phyloP scores from a whole-genome alignment of 2,888 invertebrate genomes.

The Diloba caeruleocephala region DNA sequence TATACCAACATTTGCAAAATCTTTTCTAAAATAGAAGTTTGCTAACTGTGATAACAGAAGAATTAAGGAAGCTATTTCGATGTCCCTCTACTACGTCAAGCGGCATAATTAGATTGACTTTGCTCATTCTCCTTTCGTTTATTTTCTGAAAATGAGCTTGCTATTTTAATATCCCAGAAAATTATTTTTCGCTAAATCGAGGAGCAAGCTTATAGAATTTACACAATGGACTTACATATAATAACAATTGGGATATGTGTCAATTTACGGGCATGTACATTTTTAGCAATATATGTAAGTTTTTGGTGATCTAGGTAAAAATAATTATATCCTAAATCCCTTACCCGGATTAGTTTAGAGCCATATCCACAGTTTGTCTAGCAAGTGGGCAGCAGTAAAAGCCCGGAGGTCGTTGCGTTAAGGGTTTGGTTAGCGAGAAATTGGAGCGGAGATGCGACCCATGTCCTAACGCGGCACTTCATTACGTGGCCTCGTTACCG shows the following conservation, averaged over 20 bases:
- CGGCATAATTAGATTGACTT: constrained; percentile 79
- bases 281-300: no score
- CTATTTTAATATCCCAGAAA: constrained; percentile 65
- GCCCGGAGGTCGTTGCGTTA: constrained; percentile 72
- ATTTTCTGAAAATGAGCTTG: constrained; percentile 76
- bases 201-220: constrained; percentile 27
- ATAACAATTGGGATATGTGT: no score
- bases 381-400: constrained; percentile 66
- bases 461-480: constrained; percentile 79
- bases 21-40: constrained; percentile 57
- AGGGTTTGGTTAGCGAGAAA: constrained; percentile 80
- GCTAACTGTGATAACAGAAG: constrained; percentile 66
- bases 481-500: constrained; percentile 80
- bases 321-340: constrained; percentile 39
- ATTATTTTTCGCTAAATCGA: constrained; percentile 51
- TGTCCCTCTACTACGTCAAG: constrained; percentile 77
- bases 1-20: constrained; percentile 7
- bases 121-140: constrained; percentile 78
- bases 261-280: no score
- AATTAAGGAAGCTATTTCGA: constrained; percentile 79
- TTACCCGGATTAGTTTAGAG: constrained; percentile 50
- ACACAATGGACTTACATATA: no score
- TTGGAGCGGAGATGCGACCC: constrained; percentile 75
- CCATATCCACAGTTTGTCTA: constrained; percentile 52
- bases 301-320: constrained; percentile 20